Evolutionary conservation across 92 coral and sea anemone genomes (phyloP), one percentile per base, ranked within the genome.

Genomic region (Epizoanthus stellaris): DNA sequence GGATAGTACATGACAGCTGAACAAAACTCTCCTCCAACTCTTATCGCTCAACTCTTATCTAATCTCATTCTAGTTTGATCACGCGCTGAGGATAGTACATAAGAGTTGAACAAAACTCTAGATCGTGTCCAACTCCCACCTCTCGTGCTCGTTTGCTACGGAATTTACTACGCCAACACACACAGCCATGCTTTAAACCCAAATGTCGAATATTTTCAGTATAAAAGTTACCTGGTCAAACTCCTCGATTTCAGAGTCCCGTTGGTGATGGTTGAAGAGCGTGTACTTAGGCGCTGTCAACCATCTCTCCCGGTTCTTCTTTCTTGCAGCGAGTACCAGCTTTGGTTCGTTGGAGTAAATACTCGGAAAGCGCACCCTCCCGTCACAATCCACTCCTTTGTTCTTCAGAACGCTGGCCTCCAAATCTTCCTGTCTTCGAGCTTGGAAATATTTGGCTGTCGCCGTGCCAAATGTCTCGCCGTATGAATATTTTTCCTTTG

Each of bases 401-500:
- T 91, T 84, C 62, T 76, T 84, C 68, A 79, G 40, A 15, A 71
- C 75, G 59, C 92, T 89, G 11, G 85, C 77, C 19, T 88, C 62
- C 49, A 93, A 66, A 36, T 76, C 76, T 5, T 86, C 73, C 62
- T 74, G 70, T 15, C 98, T 61, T 65, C 86, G 76, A 76, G 88
- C 94, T 68, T 95, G 98, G 82, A 93, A 89, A 72, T 86, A 95
- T 70, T 90, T 91, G 0, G 96, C 93, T 7, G 96, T 95, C 70
- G 94, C 90, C 58, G 91, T 82, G 23, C 96, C 98, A 10, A 91
- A 93, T 11, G 98, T 95, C 76, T 91, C 93, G 21, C 98, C 98
- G 61, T 95, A 89, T 76, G 88, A 80, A 60, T 85, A 91, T 77
- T 93, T 91, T 40, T 84, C 91, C 68, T 82, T 93, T 6, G 98